Evolutionary conservation across 2,113 vertebrate genomes (phyloP).

Genomic region (Merops nubicus): DNA sequence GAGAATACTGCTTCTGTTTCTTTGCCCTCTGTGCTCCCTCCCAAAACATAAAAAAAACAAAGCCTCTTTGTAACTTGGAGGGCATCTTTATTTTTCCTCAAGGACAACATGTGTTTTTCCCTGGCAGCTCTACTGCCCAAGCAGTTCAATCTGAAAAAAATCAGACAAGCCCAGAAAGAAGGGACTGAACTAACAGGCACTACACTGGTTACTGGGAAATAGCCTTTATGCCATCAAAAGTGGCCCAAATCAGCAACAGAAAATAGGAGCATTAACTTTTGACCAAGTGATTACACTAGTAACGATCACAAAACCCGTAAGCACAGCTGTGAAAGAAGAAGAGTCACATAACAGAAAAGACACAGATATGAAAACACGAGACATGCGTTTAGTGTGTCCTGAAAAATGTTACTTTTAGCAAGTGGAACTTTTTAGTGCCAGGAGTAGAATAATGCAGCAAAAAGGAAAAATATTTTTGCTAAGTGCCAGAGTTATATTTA

Average conservation of each 20-base stretch:
- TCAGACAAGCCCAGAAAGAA: not conserved
- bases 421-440: not conserved
- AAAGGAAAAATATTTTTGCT: slow-evolving; percentile 31
- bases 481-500: slow-evolving; percentile 55
- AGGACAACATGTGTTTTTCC: slow-evolving; percentile 18
- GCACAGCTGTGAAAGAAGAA: not conserved
- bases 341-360: not conserved
- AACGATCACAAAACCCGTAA: not conserved
- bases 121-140: not conserved
- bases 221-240: not conserved
- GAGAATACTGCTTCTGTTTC: not conserved
- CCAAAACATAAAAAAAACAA: not conserved
- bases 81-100: slow-evolving; percentile 27
- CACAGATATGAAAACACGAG: not conserved
- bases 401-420: not conserved
- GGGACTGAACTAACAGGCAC: not conserved
- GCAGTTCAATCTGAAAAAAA: not conserved
- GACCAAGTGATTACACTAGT: not conserved
- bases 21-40: not conserved
- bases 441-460: not conserved
- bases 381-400: not conserved
- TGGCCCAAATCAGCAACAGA: not conserved
- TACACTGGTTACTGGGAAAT: not conserved
- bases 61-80: not conserved
- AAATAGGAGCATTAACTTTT: rapidly evolving